Percentiles rank a stretch among this genome's conserved stretches.
Evolutionary conservation across 2,113 vertebrate species (phyloP).

Genomic region (Peromyscus californicus): DNA sequence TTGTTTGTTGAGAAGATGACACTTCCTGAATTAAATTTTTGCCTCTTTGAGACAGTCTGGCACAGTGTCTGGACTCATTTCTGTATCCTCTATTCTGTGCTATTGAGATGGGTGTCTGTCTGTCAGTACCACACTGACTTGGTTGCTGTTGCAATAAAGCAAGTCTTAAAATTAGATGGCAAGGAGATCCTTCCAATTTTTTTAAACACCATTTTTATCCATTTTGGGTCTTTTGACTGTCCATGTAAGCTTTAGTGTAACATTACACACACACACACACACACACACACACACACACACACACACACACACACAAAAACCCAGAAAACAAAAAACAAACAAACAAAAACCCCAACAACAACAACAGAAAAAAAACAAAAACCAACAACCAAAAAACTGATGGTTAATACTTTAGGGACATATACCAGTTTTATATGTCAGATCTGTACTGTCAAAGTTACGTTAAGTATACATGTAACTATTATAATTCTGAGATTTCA

Average conservation of each 20-base stretch:
- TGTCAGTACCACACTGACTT: neutral
- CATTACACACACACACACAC: neutral
- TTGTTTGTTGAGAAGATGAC: constrained; percentile 16
- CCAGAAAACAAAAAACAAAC: no score
- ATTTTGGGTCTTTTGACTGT: neutral
- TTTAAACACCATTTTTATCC: neutral
- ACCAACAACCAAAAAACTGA: neutral
- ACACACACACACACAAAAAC: no score
- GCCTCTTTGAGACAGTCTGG: neutral
- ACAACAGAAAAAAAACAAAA: no score
- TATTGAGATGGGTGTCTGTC: neutral
- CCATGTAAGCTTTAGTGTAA: neutral
- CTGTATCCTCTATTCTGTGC: neutral
- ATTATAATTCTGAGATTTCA: neutral
- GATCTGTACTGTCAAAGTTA: neutral
- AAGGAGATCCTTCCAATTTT: neutral
- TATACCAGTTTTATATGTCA: neutral
- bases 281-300: neutral
- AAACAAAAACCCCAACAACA: neutral
- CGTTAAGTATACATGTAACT: neutral
- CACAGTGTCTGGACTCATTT: neutral
- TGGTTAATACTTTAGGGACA: neutral
- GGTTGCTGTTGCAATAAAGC: neutral
- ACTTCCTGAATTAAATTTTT: neutral
- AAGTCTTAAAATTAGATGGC: neutral